Percentiles rank a stretch among this genome's conserved stretches.
Evolutionary conservation across 2,797 vertebrate species (phyloP).

Genomic region (Pristis pectinata): DNA sequence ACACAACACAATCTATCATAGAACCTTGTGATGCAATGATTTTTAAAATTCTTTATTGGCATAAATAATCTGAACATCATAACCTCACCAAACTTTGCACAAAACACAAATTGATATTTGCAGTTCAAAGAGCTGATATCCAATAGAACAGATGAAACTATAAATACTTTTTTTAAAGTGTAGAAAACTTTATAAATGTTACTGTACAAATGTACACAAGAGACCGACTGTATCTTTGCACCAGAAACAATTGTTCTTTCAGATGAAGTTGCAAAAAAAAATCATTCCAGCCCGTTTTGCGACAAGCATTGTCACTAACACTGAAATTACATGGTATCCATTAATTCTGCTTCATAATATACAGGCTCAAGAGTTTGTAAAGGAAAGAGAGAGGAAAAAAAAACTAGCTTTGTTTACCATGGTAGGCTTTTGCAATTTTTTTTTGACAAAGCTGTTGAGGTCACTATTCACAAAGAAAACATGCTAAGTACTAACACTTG

Average conservation of each 20-base stretch:
- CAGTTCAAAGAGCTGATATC: slow-evolving; percentile 71
- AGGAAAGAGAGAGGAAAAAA: slow-evolving; percentile 55
- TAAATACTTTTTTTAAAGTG: slow-evolving; percentile 80
- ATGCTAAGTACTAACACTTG: slow-evolving; percentile 39
- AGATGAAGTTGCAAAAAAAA: slow-evolving; percentile 40
- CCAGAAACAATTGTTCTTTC: slow-evolving; percentile 54
- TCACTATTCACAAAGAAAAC: slow-evolving; percentile 44
- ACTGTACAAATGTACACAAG: slow-evolving; percentile 88
- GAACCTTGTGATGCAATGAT: slow-evolving; percentile 38
- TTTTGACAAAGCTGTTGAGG: slow-evolving; percentile 44
- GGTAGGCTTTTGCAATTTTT: slow-evolving; percentile 46
- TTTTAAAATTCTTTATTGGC: slow-evolving; percentile 72
- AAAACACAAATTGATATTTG: slow-evolving; percentile 73
- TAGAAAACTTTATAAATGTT: slow-evolving; percentile 93
- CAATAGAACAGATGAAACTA: slow-evolving; percentile 75
- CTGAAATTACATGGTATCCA: slow-evolving; percentile 50
- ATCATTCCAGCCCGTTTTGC: slow-evolving; percentile 47
- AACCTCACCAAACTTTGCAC: slow-evolving; percentile 83
- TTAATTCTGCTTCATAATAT: slow-evolving; percentile 48
- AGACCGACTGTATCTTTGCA: slow-evolving; percentile 59
- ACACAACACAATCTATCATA: neutral
- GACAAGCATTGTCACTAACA: slow-evolving; percentile 47
- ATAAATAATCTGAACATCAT: slow-evolving; percentile 76
- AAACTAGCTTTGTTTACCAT: slow-evolving; percentile 49
- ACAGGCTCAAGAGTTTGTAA: slow-evolving; percentile 48